These are phyloP conservation scores for Urocitellus parryii DNA, from an alignment of 2,113 vertebrate species.

Conservation along the genomic window DNA sequence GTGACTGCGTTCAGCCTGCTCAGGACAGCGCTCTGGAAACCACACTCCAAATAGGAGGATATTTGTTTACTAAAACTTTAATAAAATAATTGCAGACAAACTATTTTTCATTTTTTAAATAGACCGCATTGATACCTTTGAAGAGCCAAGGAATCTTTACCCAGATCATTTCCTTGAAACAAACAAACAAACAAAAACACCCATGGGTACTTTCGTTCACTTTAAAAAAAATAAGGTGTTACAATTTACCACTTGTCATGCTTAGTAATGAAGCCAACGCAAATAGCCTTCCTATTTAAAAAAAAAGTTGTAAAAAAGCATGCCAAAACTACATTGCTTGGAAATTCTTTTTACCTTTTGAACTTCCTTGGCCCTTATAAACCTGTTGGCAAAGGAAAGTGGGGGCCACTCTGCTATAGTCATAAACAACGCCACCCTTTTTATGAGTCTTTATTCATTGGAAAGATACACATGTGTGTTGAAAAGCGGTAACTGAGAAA, in stretches of 20 bases:
- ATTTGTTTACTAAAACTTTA: conserved; percentile 1
- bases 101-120: background rate
- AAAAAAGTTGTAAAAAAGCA: background rate
- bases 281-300: background rate
- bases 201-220: background rate
- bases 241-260: background rate
- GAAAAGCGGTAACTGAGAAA: conserved; percentile 48
- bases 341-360: conserved; percentile 45
- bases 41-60: background rate
- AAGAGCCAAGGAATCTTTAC: background rate
- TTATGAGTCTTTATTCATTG: conserved; percentile 35
- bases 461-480: conserved; percentile 6
- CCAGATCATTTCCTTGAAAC: background rate
- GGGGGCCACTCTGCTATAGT: conserved; percentile 5
- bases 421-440: conserved; percentile 10
- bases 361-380: conserved; percentile 56
- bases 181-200: conserved; percentile 5
- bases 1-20: background rate
- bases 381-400: conserved; percentile 14
- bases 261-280: background rate
- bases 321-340: conserved; percentile 6
- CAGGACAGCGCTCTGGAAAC: background rate
- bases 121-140: background rate
- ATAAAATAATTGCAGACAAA: conserved; percentile 31
- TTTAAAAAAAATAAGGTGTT: background rate